These are phyloP conservation scores for Sebastes fasciatus DNA, from an alignment of 2,113 vertebrate species.

Conservation along the genomic window DNA sequence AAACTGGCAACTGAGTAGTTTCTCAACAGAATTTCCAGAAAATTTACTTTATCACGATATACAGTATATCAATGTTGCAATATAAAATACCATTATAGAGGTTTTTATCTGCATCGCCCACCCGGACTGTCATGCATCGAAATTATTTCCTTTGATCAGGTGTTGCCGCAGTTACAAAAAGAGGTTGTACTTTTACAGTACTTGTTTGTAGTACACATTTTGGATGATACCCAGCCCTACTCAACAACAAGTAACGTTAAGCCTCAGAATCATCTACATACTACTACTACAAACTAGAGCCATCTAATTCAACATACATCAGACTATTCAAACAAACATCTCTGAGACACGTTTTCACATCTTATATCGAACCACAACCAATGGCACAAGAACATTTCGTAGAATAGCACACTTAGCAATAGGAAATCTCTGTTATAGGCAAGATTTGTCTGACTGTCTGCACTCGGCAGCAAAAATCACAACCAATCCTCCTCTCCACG, in stretches of 20 bases:
- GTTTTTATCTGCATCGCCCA: slow-evolving; percentile 1
- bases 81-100: slow-evolving; percentile 1
- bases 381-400: slow-evolving; percentile 53
- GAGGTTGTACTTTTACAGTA: too few species aligned
- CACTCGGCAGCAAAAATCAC: not conserved
- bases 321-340: slow-evolving; percentile 41
- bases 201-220: not conserved
- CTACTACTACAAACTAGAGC: slow-evolving; percentile 15
- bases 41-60: slow-evolving; percentile 1
- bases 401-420: slow-evolving; percentile 38
- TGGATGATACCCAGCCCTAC: slow-evolving; percentile 41
- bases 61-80: slow-evolving; percentile 2
- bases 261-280: slow-evolving; percentile 27
- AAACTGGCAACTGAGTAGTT: not conserved
- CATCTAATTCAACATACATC: slow-evolving; percentile 26
- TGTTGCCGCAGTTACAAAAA: not conserved
- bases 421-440: slow-evolving; percentile 37
- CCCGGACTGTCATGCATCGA: not conserved
- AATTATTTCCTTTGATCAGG: not conserved
- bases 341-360: slow-evolving; percentile 45
- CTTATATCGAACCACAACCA: slow-evolving; percentile 51
- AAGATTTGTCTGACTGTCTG: slow-evolving; percentile 20
- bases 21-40: not conserved
- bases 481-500: not conserved
- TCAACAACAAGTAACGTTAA: slow-evolving; percentile 1